Evolutionary conservation across 2,888 invertebrate species (phyloP).

Genomic region (Idaea straminata): DNA sequence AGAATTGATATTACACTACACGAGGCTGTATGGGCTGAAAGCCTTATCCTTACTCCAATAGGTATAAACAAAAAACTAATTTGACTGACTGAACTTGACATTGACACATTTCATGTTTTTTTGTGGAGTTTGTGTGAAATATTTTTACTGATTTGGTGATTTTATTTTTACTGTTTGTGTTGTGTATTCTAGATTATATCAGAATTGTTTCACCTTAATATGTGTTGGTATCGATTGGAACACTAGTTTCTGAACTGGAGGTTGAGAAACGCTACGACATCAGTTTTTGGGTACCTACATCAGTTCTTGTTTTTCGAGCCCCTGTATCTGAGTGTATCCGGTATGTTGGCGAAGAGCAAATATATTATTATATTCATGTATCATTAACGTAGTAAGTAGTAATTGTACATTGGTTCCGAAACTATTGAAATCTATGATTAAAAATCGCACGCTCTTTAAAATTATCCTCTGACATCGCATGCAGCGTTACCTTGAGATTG

Average conservation of each 20-base stretch:
- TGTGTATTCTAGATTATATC: background rate
- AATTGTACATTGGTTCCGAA: background rate
- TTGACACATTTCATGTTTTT: background rate
- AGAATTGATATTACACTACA: no score
- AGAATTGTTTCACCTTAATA: background rate
- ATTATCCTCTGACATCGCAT: constrained; percentile 73
- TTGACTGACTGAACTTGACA: background rate
- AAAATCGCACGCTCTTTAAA: constrained; percentile 58
- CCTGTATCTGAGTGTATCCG: background rate
- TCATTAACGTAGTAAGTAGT: constrained; percentile 6
- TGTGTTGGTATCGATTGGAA: background rate
- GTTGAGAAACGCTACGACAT: constrained; percentile 3
- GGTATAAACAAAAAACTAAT: background rate
- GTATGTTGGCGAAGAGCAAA: background rate
- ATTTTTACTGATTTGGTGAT: background rate
- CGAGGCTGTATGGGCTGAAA: no score
- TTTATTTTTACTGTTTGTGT: background rate
- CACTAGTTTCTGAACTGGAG: background rate
- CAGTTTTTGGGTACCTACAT: background rate
- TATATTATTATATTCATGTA: background rate
- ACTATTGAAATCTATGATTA: constrained; percentile 5
- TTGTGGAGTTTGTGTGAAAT: background rate
- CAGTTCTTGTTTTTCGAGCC: background rate
- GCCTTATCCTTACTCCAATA: no score
- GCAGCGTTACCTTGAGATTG: constrained; percentile 67